Conservation (phyloP, 2,113 vertebrate genomes). For the Sciurus niger region DNA sequence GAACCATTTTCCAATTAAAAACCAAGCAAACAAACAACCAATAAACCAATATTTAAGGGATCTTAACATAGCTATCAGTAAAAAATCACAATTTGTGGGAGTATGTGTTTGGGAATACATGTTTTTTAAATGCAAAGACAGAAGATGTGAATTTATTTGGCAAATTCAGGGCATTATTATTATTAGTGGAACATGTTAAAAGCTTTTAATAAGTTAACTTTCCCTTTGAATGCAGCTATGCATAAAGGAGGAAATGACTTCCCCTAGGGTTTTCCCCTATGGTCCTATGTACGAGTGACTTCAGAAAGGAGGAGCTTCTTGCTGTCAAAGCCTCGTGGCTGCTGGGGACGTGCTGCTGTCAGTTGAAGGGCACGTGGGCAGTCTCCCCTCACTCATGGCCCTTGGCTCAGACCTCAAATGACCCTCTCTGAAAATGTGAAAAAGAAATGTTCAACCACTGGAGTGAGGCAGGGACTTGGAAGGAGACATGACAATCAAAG, state of each 20-base stretch:
- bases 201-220: neutral
- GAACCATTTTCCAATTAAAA: constrained; percentile 48
- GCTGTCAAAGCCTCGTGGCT: neutral
- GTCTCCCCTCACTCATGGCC: neutral
- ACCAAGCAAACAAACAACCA: neutral
- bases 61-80: neutral
- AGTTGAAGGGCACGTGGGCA: neutral
- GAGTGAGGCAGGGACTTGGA: neutral
- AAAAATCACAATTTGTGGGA: constrained; percentile 24
- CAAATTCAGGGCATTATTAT: constrained; percentile 28
- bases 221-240: neutral
- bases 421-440: neutral
- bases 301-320: neutral
- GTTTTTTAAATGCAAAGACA: constrained; percentile 50
- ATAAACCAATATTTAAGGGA: constrained; percentile 45
- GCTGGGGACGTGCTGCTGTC: neutral
- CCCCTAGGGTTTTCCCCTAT: neutral
- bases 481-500: neutral
- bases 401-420: constrained; percentile 2
- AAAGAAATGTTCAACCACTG: neutral
- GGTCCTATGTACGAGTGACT: neutral
- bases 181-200: constrained; percentile 45
- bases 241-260: neutral
- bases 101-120: constrained; percentile 13
- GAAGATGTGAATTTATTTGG: constrained; percentile 17